phyloP scores from a whole-genome alignment of 2,113 vertebrate genomes.

The Melanocharis versteri region DNA sequence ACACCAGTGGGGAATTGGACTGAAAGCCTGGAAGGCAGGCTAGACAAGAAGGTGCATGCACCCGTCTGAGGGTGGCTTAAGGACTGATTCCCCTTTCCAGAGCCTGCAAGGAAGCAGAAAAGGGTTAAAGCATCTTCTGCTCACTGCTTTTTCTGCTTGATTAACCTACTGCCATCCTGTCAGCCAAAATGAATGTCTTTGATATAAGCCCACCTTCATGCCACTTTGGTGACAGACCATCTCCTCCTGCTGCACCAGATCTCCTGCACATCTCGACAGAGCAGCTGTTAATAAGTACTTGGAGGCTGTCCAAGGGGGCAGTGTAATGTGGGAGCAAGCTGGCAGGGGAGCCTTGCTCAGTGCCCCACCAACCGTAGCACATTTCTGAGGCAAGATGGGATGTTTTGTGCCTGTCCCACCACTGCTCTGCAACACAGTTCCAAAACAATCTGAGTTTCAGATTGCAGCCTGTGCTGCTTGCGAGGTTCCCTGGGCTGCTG shows the following conservation, averaged over 20 bases:
- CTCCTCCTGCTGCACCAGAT: not conserved
- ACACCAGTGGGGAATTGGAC: not conserved
- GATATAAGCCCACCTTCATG: not conserved
- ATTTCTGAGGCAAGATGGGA: not conserved
- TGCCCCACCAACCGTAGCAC: not conserved
- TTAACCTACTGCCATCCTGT: not conserved
- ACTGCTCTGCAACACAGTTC: fast-evolving
- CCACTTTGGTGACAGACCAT: not conserved
- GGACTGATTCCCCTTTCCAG: not conserved
- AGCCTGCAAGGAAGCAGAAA: not conserved
- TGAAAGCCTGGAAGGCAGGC: not conserved
- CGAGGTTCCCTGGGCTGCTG: not conserved
- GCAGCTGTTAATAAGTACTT: not conserved
- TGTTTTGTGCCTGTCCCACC: not conserved
- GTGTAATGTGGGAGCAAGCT: not conserved
- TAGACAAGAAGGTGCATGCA: not conserved
- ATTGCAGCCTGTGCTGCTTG: not conserved
- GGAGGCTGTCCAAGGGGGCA: not conserved
- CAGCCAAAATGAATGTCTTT: not conserved
- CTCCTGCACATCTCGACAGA: not conserved
- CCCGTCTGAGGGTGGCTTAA: not conserved
- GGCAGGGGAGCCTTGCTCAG: not conserved
- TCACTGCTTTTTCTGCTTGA: not conserved
- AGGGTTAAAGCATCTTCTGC: not conserved
- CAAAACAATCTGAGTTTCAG: not conserved